Evolutionary conservation across 2,797 vertebrate species (phyloP).

Genomic region (Gorsachius magnificus): DNA sequence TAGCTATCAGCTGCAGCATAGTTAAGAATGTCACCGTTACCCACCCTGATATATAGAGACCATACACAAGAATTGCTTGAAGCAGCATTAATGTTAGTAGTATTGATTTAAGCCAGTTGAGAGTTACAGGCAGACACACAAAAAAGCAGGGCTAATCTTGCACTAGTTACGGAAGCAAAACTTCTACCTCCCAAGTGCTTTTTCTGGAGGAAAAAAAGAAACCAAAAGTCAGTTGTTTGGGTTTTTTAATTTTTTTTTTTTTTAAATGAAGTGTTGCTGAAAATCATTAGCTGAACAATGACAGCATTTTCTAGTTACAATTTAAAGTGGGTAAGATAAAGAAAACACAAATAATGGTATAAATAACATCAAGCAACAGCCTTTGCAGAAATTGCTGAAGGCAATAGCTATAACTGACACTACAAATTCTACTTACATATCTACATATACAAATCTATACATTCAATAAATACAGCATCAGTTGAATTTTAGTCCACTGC

Average conservation of each 20-base stretch:
- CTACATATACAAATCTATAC: neutral
- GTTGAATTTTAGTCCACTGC: neutral
- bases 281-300: neutral
- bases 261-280: neutral
- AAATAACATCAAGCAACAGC: conserved; percentile 54
- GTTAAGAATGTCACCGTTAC: neutral
- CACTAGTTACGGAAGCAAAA: neutral
- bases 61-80: neutral
- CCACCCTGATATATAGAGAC: fast-evolving
- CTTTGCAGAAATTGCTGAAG: conserved; percentile 58
- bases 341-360: conserved; percentile 57
- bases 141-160: neutral
- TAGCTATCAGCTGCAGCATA: neutral
- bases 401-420: neutral
- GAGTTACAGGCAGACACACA: neutral
- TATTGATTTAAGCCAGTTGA: neutral
- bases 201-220: neutral
- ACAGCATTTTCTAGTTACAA: neutral
- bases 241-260: neutral
- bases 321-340: conserved; percentile 25
- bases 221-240: neutral
- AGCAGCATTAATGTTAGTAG: neutral
- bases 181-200: neutral
- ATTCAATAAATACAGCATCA: neutral
- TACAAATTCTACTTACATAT: neutral